phyloP scores from a whole-genome alignment of 2,888 invertebrate genomes.

The Gnatocerus cornutus region DNA sequence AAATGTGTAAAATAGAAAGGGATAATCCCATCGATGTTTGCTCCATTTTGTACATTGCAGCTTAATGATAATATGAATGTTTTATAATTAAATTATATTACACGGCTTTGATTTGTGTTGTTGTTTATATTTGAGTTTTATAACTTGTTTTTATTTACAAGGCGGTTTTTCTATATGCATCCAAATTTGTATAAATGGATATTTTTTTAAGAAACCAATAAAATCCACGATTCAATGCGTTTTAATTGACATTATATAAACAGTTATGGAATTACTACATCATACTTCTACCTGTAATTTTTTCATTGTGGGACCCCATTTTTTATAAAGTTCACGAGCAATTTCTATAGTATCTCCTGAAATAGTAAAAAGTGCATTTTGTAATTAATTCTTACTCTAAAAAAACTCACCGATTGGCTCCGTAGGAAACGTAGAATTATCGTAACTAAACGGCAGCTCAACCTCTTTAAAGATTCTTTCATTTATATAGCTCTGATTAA shows the following conservation, averaged over 20 bases:
- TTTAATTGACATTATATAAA: no score
- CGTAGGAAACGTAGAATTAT: slow-evolving; percentile 71
- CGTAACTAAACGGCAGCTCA: slow-evolving; percentile 80
- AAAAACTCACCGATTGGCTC: slow-evolving; percentile 62
- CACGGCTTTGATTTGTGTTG: slow-evolving; percentile 52
- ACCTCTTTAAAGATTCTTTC: slow-evolving; percentile 75
- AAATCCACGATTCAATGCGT: neutral
- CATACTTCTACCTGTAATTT: neutral
- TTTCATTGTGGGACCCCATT: slow-evolving; percentile 46
- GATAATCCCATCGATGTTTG: slow-evolving; percentile 17
- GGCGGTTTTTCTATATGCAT: slow-evolving; percentile 10
- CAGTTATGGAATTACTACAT: no score
- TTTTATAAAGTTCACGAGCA: slow-evolving; percentile 59
- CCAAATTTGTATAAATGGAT: slow-evolving; percentile 18
- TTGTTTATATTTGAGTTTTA: slow-evolving; percentile 45
- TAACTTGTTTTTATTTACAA: slow-evolving; percentile 39
- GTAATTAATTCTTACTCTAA: neutral
- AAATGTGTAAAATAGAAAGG: slow-evolving; percentile 14
- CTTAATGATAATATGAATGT: slow-evolving; percentile 47
- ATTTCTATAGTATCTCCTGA: slow-evolving; percentile 63
- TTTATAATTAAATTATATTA: slow-evolving; percentile 45
- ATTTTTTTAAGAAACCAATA: slow-evolving; percentile 20
- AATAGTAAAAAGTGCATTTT: no score
- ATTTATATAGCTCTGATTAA: slow-evolving; percentile 76
- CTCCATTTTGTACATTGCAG: slow-evolving; percentile 47